Base-by-base conservation (phyloP, 2,888 invertebrate species). In the Cephonodes hylas region DNA sequence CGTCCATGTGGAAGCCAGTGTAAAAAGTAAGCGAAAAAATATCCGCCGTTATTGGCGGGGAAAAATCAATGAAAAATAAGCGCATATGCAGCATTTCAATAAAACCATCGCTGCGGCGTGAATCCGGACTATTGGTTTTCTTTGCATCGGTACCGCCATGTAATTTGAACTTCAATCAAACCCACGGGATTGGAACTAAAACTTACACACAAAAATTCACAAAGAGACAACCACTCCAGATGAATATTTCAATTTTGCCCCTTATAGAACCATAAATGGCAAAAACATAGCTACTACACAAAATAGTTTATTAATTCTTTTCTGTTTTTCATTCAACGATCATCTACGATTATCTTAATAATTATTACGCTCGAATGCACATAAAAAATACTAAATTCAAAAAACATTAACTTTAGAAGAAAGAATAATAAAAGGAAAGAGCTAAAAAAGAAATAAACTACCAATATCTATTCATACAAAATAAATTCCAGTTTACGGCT, bases 41-140 rank as follows among this genome's bases (percentile, higher is more conserved):
- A n/a, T 7, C 22, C 45, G 22, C 10, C n/a, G 15, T 27, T 48
- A 25, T 15, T 48, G 15, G 8, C 15, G 48, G 15, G 6, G 25
- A 27, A 10, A 25, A 48, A 48, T 25, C 48, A 83, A 83, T 83
- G 75, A 77, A 81, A 80, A 83, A 84, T 80, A 75, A 70, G 71
- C 77, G 74, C 71, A 75, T 77, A 73, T 79, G 70, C 66, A 71
- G 80, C 80, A 84, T 86, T 89, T 89, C 85, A 86, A 89, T 88
- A 88, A 85, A 88, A 85, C 77, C 83, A 77, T 48, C 25, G 25
- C 48, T 7, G 75, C 79, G 77, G 85, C 77, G 78, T 82, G 81
- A 84, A 86, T 81, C 79, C 74, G 72, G 23, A 42, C 81, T 84
- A 85, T 88, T 86, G 88, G 82, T 82, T 85, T 86, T 84, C 86